Evolutionary conservation across 1,140 invertebrate genomes (phyloP).

Genomic region (Drosophila prosaltans): DNA sequence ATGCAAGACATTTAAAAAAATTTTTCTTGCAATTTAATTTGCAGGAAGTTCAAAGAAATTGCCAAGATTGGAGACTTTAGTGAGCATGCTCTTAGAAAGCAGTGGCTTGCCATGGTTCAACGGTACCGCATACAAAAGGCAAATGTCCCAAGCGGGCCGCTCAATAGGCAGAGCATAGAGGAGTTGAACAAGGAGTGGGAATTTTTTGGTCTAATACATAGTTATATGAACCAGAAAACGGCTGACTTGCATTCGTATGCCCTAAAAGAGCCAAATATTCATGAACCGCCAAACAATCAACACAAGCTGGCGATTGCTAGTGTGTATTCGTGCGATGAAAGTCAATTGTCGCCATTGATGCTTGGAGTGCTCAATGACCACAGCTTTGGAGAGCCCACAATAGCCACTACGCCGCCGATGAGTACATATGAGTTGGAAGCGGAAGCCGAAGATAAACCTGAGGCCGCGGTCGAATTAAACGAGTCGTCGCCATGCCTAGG

Average conservation of each 20-base stretch:
- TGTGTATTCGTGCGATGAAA: constrained; percentile 39
- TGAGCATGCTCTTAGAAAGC: constrained; percentile 68
- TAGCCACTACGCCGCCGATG: neutral
- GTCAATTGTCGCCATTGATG: constrained; percentile 34
- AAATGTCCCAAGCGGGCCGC: constrained; percentile 28
- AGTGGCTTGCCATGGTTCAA: constrained; percentile 72
- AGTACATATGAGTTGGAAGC: neutral
- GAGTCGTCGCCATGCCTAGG: neutral
- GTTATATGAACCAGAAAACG: constrained; percentile 72
- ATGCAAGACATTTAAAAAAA: neutral
- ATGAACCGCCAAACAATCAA: constrained; percentile 17
- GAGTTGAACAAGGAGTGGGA: constrained; percentile 73
- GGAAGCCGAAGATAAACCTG: neutral
- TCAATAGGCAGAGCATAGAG: constrained; percentile 49
- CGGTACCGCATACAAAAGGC: constrained; percentile 71
- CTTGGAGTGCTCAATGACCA: constrained; percentile 56
- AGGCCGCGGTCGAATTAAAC: constrained; percentile 21
- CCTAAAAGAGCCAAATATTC: constrained; percentile 64
- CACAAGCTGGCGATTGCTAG: constrained; percentile 47
- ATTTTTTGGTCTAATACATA: constrained; percentile 70
- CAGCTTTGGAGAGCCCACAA: constrained; percentile 36
- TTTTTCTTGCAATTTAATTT: neutral
- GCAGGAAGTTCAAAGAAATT: constrained; percentile 61
- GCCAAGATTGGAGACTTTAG: constrained; percentile 69
- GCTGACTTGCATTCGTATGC: constrained; percentile 77